Conservation (phyloP, 2,797 vertebrate species). For the Characodon lateralis region DNA sequence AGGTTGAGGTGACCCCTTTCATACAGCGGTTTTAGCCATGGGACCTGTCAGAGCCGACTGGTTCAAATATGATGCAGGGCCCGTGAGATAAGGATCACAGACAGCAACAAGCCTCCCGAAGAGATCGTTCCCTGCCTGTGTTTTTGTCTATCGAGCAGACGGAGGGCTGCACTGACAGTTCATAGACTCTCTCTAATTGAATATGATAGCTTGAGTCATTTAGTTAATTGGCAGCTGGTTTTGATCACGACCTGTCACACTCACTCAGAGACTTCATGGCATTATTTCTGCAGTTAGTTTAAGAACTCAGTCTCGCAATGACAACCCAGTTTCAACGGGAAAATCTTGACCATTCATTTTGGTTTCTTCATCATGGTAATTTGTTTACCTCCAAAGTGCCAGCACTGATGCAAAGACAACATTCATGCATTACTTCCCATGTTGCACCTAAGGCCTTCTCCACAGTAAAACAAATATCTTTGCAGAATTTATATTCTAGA, state of each 20-base stretch:
- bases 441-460: background rate
- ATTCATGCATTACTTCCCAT: conserved; percentile 10
- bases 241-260: conserved; percentile 66
- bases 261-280: conserved; percentile 66
- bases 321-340: conserved; percentile 35
- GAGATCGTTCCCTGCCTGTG: conserved; percentile 63
- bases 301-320: conserved; percentile 30
- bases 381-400: conserved; percentile 29
- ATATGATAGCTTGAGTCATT: conserved; percentile 78
- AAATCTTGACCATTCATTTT: conserved; percentile 27
- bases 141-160: conserved; percentile 63
- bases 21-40: conserved; percentile 68
- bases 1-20: conserved; percentile 72
- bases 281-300: conserved; percentile 61
- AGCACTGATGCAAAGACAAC: conserved; percentile 15
- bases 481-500: background rate
- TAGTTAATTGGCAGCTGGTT: conserved; percentile 80
- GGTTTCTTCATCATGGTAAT: conserved; percentile 48
- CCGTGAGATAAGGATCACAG: conserved; percentile 77
- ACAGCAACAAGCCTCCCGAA: conserved; percentile 69
- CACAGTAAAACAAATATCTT: background rate
- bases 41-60: conserved; percentile 69
- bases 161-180: conserved; percentile 66
- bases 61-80: conserved; percentile 67
- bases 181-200: conserved; percentile 69